These are phyloP conservation scores for Ochropacha duplaris DNA, from an alignment of 2,888 invertebrate species.

Conservation along the genomic window DNA sequence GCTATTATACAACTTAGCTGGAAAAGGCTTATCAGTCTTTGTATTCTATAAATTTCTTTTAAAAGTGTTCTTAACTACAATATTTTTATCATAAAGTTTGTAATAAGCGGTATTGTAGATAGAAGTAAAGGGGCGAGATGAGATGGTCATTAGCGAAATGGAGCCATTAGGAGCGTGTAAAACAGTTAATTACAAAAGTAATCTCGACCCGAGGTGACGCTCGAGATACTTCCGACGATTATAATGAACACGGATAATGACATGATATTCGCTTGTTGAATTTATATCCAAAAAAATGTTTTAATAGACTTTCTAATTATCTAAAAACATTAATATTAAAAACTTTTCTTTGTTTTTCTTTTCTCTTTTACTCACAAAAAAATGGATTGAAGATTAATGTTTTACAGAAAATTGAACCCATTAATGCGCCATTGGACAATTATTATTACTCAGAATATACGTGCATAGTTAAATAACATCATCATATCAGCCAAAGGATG, in stretches of 20 bases:
- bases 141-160: conserved; percentile 75
- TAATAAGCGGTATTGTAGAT: conserved; percentile 30
- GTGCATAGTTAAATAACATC: conserved; percentile 24
- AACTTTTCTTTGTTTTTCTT: no score
- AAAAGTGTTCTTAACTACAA: no score
- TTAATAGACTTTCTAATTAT: no score
- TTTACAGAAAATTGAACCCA: background rate
- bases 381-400: no score
- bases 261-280: background rate
- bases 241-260: conserved; percentile 53
- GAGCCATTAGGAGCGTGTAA: conserved; percentile 79
- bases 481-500: no score
- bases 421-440: background rate
- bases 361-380: no score
- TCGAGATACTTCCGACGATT: conserved; percentile 47
- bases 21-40: no score
- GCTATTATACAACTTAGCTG: no score
- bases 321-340: no score
- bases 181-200: conserved; percentile 74
- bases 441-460: conserved; percentile 12
- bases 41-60: no score
- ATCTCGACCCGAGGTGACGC: conserved; percentile 52
- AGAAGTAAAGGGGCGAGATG: conserved; percentile 55
- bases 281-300: background rate
- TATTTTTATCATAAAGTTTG: background rate